phyloP scores from a whole-genome alignment of 2,797 vertebrate genomes.

The Sebastes vulpes region DNA sequence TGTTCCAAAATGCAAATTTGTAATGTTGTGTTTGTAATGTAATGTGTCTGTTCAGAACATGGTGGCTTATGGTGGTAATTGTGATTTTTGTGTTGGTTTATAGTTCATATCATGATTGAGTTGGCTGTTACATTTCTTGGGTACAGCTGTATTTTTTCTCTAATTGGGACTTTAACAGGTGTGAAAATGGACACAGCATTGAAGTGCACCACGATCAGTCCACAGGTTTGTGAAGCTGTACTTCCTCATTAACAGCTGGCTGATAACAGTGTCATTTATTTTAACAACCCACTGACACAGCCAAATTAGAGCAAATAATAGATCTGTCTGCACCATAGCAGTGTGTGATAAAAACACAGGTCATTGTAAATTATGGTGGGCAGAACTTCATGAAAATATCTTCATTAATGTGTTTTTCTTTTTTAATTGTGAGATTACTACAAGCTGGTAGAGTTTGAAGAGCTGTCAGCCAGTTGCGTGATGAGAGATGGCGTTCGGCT shows the following conservation, averaged over 20 bases:
- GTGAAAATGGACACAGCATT: not conserved
- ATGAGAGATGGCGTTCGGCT: not conserved
- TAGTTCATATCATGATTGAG: too few species aligned
- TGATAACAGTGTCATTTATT: not conserved
- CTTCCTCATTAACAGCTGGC: not conserved
- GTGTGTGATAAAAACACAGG: not conserved
- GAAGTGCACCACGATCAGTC: not conserved
- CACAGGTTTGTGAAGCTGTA: not conserved
- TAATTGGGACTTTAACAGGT: not conserved
- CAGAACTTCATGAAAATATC: not conserved
- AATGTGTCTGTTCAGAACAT: too few species aligned
- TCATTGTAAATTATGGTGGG: not conserved
- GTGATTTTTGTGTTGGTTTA: too few species aligned
- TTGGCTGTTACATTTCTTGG: too few species aligned
- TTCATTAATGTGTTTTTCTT: not conserved
- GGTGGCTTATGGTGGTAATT: too few species aligned
- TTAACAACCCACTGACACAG: not conserved
- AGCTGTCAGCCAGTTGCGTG: constrained; percentile 3
- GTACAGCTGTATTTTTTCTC: too few species aligned
- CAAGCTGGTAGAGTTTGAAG: not conserved
- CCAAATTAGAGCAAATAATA: not conserved
- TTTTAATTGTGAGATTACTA: not conserved
- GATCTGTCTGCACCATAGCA: not conserved
- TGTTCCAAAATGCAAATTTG: too few species aligned
- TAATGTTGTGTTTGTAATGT: too few species aligned